Base-by-base conservation (phyloP, 2,113 vertebrate genomes). In the Oncorhynchus keta region DNA sequence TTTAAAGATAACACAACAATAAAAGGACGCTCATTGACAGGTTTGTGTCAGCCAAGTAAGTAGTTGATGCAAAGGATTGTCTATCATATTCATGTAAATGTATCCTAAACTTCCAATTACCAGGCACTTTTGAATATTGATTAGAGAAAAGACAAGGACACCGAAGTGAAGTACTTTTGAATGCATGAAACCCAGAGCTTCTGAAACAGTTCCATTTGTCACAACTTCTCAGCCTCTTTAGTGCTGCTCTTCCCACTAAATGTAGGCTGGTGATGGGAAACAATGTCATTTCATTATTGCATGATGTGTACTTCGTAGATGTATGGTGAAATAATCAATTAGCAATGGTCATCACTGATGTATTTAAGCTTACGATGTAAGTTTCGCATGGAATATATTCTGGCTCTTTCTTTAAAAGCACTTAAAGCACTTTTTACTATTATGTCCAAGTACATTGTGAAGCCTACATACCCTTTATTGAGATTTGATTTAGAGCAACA, bases 81-180 rank as follows among this genome's bases (percentile, higher is more conserved):
- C 65, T 69, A 78, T 84, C 83, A 76, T 81, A 81, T 84, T 73
- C 83, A 85, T 88, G 73, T 79, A 85, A 89, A 89, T 86, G 55
- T 83, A 89, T 84, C 79, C 67, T 81, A 82, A 84, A 83, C 65
- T 64, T 69, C 55, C 82, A 85, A 87, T 88, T 86, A 84, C 71
- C 57, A 77, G 75, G 76, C 82, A 88, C 88, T 83, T 85, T 87
- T 88, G 78, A 88, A 87, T 90, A 87, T 86, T 83, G 85, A 85
- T 87, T 86, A 75, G 76, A 75, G 62, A 68, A 81, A 68, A 81
- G 79, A 85, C 75, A 81, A 89, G 77, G 84, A 77, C 81, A 70
- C 62, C 70, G 72, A 81, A 87, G 88, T 85, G 69, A 83, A 85
- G 79, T 85, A 81, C 79, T 85, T 64, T 61, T 77, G 68, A 86